These are phyloP conservation scores for Halcyon senegalensis DNA, from an alignment of 2,113 vertebrate genomes.

Conservation along the genomic window DNA sequence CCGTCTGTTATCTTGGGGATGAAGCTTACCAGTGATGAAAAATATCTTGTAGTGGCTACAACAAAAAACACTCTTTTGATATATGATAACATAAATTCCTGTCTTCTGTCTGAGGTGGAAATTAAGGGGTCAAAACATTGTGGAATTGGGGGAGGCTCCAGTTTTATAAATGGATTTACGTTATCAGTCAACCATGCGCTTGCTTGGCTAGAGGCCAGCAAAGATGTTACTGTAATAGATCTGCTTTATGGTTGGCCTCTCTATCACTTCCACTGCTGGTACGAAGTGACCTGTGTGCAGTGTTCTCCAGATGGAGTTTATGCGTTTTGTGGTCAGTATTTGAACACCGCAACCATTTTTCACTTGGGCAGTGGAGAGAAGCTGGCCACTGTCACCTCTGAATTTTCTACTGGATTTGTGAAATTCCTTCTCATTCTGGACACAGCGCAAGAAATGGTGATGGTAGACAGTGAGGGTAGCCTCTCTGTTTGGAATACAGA, in stretches of 20 bases:
- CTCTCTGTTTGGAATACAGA: conserved; percentile 97
- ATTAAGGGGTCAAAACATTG: conserved; percentile 94
- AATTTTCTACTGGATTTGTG: conserved; percentile 96
- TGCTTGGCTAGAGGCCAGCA: conserved; percentile 97
- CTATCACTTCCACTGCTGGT: conserved; percentile 99
- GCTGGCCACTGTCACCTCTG: conserved; percentile 92
- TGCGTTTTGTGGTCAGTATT: conserved; percentile 96
- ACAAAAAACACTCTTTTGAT: conserved; percentile 96
- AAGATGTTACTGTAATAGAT: conserved; percentile 95
- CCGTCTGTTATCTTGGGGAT: conserved; percentile 94
- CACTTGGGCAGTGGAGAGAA: conserved; percentile 96
- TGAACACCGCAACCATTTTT: conserved; percentile 94
- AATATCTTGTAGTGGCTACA: conserved; percentile 95
- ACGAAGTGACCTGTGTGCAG: conserved; percentile 96
- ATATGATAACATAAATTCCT: conserved; percentile 97
- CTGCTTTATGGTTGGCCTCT: conserved; percentile 96
- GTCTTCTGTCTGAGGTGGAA: conserved; percentile 95
- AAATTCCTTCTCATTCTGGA: conserved; percentile 95
- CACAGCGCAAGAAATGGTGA: conserved; percentile 94
- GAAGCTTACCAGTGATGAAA: conserved; percentile 91
- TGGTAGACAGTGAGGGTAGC: conserved; percentile 96
- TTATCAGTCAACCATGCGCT: conserved; percentile 93
- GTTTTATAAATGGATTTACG: conserved; percentile 95
- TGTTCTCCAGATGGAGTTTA: conserved; percentile 94
- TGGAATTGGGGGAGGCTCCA: conserved; percentile 81